Evolutionary conservation across 1,140 invertebrate species (phyloP), one percentile per base, ranked within the genome.

Genomic region (Micrasema longulum): DNA sequence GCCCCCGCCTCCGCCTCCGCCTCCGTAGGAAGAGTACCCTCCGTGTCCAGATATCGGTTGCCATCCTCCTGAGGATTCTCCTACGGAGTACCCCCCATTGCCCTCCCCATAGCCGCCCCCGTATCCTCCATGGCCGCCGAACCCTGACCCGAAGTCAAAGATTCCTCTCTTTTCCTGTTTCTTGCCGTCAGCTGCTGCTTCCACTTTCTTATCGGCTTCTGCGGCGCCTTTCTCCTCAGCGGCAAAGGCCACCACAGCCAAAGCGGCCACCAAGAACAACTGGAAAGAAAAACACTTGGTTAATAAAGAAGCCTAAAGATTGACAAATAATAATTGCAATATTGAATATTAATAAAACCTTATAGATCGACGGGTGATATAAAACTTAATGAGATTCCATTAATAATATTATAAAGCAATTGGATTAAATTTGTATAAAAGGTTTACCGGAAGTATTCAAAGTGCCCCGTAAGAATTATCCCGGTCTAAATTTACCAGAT

Each of bases 141-240:
- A 85, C 53, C 84, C 83, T 31, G 84, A 84, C 69, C 88, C 88
- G 16, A 88, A 81, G 70, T 85, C 85, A 50, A 85, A 77, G 41
- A 92, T 84, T 65, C 91, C 91, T 75, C 91, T 86, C 79, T 92
- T 92, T 79, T 91, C 79, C 76, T 91, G 89, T 79, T 92, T 92
- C 83, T 91, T 91, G 71, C 88, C 88, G 20, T 74, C 69, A 14
- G 71, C 69, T 55, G 87, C 88, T 16, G 79, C 79, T 75, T 80
- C 78, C 1, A 48, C 81, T 83, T 83, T 83, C 80, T 87, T 84
- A 76, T 86, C 85, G 73, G 82, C 82, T 72, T 84, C 83, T 31
- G n/a, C n/a, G n/a, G n/a, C n/a, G n/a, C 7, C 26, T 78, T 85
- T 85, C 57, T 83, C 86, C 60, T 81, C 76, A 50, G 82, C 79